Conservation (phyloP, 2,888 invertebrate genomes). For the Lycocerus yunnanus region DNA sequence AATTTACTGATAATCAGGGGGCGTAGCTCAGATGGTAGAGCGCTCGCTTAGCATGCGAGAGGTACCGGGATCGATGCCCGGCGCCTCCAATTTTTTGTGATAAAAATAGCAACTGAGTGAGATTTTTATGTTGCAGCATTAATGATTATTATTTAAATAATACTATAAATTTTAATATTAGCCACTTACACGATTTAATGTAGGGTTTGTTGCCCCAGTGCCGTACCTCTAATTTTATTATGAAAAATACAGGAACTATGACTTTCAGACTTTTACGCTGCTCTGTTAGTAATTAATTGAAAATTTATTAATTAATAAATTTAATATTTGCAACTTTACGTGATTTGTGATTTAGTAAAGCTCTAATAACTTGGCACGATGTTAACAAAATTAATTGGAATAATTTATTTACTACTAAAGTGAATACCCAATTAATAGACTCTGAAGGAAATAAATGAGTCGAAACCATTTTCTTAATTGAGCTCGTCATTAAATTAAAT, state of each 20-base stretch:
- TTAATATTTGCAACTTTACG: neutral
- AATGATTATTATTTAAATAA: no score
- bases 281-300: neutral
- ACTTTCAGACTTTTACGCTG: neutral
- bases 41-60: constrained; percentile 63
- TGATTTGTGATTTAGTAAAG: neutral
- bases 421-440: neutral
- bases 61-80: constrained; percentile 62
- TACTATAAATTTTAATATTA: no score
- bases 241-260: neutral
- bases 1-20: constrained; percentile 5
- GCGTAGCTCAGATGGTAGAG: constrained; percentile 62
- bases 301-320: neutral
- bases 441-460: neutral
- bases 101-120: neutral
- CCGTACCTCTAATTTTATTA: no score
- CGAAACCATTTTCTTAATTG: neutral
- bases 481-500: neutral
- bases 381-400: neutral
- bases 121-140: no score
- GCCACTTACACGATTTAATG: no score
- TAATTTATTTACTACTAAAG: neutral
- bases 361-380: neutral
- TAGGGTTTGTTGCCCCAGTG: no score
- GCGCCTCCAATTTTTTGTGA: constrained; percentile 46